phyloP scores from a whole-genome alignment of 1,140 invertebrate species.

The Melitaea cinxia region DNA sequence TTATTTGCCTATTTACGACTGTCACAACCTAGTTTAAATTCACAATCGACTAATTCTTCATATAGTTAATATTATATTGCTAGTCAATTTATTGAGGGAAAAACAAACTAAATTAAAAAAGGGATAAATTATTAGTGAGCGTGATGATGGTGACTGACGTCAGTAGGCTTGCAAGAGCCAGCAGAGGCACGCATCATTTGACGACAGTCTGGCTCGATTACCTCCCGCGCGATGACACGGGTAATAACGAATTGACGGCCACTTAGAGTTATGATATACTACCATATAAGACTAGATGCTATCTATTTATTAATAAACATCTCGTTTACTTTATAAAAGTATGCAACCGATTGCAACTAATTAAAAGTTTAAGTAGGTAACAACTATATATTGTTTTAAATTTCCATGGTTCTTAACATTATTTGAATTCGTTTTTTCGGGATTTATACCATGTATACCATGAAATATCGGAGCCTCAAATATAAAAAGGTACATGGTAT shows the following conservation, averaged over 20 bases:
- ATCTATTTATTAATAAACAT: background rate
- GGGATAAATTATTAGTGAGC: constrained; percentile 51
- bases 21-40: too few relatives aligned
- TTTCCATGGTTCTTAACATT: too few relatives aligned
- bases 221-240: constrained; percentile 55
- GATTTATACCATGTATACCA: too few relatives aligned
- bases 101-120: background rate
- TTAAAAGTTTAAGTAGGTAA: too few relatives aligned
- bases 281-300: background rate
- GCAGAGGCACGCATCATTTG: constrained; percentile 68
- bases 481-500: too few relatives aligned
- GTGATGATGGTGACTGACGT: constrained; percentile 65
- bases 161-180: constrained; percentile 56
- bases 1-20: too few relatives aligned
- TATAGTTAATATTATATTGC: too few relatives aligned
- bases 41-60: too few relatives aligned
- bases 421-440: too few relatives aligned
- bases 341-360: too few relatives aligned
- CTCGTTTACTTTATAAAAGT: background rate
- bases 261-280: background rate
- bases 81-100: background rate
- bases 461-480: too few relatives aligned
- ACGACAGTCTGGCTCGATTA: constrained; percentile 62
- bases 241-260: constrained; percentile 26
- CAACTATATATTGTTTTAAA: too few relatives aligned